Conservation (phyloP, 2,797 vertebrate species). For the Hydrophis major region DNA sequence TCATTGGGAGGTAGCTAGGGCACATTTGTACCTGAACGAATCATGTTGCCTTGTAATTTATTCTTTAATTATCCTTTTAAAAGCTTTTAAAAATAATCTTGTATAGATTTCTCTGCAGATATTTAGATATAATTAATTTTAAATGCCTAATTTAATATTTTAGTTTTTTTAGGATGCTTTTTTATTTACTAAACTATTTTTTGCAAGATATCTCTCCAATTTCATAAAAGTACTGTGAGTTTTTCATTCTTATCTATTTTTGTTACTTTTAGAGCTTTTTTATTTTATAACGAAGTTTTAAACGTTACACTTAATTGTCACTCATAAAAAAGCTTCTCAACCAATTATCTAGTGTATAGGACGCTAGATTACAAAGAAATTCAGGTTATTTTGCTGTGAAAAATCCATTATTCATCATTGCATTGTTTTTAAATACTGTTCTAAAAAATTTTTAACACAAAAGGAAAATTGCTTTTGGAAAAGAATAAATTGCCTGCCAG, state of each 20-base stretch:
- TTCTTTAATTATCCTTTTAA: slow-evolving; percentile 21
- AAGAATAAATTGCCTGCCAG: slow-evolving; percentile 71
- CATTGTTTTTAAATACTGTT: slow-evolving; percentile 78
- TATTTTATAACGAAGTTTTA: slow-evolving; percentile 69
- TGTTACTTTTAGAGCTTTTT: slow-evolving; percentile 68
- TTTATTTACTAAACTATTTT: slow-evolving; percentile 43
- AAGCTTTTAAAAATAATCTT: slow-evolving; percentile 35
- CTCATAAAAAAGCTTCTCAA: slow-evolving; percentile 71
- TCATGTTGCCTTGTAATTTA: slow-evolving; percentile 22
- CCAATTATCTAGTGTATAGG: slow-evolving; percentile 72
- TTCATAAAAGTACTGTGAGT: slow-evolving; percentile 55
- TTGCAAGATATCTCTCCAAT: slow-evolving; percentile 44
- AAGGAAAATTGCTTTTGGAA: slow-evolving; percentile 77
- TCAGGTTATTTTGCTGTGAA: slow-evolving; percentile 72
- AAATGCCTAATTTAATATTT: slow-evolving; percentile 27
- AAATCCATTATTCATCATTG: slow-evolving; percentile 81
- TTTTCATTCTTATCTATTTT: slow-evolving; percentile 63
- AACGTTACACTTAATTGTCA: slow-evolving; percentile 77
- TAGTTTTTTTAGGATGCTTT: slow-evolving; percentile 36
- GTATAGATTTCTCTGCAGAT: slow-evolving; percentile 43
- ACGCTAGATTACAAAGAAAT: slow-evolving; percentile 72
- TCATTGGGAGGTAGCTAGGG: not conserved
- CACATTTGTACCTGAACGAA: not conserved
- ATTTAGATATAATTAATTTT: slow-evolving; percentile 42
- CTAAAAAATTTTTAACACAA: slow-evolving; percentile 74